Base-by-base conservation (phyloP, 2,113 vertebrate species). In the Bombycilla garrulus region DNA sequence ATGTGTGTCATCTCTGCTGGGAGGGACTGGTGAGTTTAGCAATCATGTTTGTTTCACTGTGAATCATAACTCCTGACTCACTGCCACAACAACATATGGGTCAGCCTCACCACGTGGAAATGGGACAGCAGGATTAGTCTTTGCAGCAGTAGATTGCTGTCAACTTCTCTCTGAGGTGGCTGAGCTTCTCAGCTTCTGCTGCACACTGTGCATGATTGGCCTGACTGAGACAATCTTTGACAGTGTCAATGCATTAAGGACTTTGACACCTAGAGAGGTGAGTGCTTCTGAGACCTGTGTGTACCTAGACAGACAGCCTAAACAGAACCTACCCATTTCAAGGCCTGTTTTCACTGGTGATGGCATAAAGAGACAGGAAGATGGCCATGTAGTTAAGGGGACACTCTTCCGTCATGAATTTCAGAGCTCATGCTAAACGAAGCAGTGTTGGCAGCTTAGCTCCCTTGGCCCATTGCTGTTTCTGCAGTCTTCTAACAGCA, bases 21-120 rank as follows among this genome's bases (percentile, higher is more conserved):
- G 62, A 92, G 76, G 51, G 82, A 90, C 38, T 3, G 13, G 64
- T 58, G 31, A 93, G 45, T 31, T 92, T 57, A 78, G 80, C 25
- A 56, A 42, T 77, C 18, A 10, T 18, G 44, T 45, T 56, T 88
- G 86, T 73, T 93, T 81, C 40, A 36, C 29, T 20, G 21, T 88
- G 86, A 92, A 78, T 90, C 82, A 38, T 42, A 93, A 54, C 67
- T 80, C 62, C 72, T 93, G 79, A 92, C 58, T 96, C 92, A 71
- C 28, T 66, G 86, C 76, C 91, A 81, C 3, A 8, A 53, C 42
- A 53, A 81, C 18, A 36, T 25, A 33, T 24, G 40, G 86, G 80
- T 92, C 88, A 93, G 31, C 69, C 48, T 92, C 12, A 19, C 33
- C 44, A 4, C 2, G 44, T 86, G 48, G 51, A 66, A 78, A 74